Evolutionary conservation across 92 coral and sea anemone species (phyloP), one percentile per base, ranked within the genome.

Genomic region (Heliopora coerulea): DNA sequence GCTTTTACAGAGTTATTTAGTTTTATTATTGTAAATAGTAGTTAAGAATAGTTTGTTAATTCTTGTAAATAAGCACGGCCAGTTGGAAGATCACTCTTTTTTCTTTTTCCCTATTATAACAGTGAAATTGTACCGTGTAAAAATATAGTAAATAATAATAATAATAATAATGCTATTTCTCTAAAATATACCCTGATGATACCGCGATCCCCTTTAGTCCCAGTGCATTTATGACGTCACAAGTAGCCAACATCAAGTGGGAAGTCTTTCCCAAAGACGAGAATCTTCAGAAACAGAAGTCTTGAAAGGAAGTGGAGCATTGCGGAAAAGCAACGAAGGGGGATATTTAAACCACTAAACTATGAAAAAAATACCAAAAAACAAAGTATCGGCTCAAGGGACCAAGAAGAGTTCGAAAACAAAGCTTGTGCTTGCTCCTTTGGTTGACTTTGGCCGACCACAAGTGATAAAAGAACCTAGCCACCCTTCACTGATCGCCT

Each of bases 291-390:
- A 70, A 54, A 54, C 52, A 18, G 32, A 26, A 30, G 23, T 54
- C 54, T 52, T 20, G 10, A 17, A n/a, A 13, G 0, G 21, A 29
- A 35, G 74, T 44, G 48, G 54, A 70, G 32, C 34, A 31, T 19
- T 57, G 40, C 32, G 32, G 54, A n/a, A 52, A 11, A 34, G 40
- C 32, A 30, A 44, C 58, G 39, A 33, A 24, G 20, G 19, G 50
- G 32, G 62, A 31, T 21, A 48, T 54, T 21, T 35, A 11, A 50
- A 32, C 63, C 20, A 8, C 34, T 70, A 54, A 67, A 70, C 50
- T 19, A 70, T 70, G 77, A 70, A 70, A 70, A 70, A 70, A 70
- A 37, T 70, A 19, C 77, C 77, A 7, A 70, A 70, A 70, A 70
- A 70, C 29, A 70, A 54, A 49, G 21, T 30, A 8, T 65, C 72